These are phyloP conservation scores for Penaeus japonicus DNA, from an alignment of 1,140 invertebrate genomes.

Conservation along the genomic window DNA sequence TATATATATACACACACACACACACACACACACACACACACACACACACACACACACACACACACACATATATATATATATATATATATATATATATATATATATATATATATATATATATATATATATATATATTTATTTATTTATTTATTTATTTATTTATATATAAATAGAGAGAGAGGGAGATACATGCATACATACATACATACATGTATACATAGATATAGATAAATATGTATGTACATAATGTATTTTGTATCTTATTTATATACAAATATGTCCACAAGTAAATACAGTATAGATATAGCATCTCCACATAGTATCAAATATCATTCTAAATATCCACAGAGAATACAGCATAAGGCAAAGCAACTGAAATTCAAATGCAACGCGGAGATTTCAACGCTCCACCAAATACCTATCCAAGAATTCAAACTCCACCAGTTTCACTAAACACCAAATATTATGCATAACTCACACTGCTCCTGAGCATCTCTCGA, in stretches of 20 bases:
- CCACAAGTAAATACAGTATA: no score
- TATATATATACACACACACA: background rate
- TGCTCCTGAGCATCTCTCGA: no score
- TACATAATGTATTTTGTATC: background rate
- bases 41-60: background rate
- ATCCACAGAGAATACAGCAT: no score
- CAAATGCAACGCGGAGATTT: no score
- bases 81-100: background rate
- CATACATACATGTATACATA: background rate
- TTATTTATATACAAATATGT: background rate
- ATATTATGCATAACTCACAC: no score
- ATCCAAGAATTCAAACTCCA: no score
- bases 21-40: no score
- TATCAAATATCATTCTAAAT: no score
- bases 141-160: background rate
- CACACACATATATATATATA: background rate
- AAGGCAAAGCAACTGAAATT: no score
- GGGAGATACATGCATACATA: background rate
- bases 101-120: constrained; percentile 6
- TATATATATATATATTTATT: background rate
- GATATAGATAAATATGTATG: background rate
- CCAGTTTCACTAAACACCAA: no score
- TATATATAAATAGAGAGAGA: no score
- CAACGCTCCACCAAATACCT: no score
- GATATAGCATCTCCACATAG: background rate